A percentile compares a stretch with the other conserved stretches of the same genome.
phyloP scores from a whole-genome alignment of 2,888 invertebrate species.

The Leptopterna dolabrata region DNA sequence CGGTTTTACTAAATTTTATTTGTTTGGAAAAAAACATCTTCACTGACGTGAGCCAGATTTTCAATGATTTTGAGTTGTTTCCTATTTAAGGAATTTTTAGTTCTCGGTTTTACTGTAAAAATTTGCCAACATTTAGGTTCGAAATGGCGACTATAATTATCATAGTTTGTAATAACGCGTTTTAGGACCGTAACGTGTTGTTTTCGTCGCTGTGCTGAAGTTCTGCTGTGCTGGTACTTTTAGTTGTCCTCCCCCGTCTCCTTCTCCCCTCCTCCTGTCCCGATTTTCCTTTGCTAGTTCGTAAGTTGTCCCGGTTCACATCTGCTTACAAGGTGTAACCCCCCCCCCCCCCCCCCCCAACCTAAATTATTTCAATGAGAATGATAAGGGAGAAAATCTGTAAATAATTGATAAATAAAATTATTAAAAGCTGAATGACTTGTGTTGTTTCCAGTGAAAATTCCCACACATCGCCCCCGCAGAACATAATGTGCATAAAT shows the following conservation, averaged over 20 bases:
- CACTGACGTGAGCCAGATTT: background rate
- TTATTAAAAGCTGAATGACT: conserved; percentile 24
- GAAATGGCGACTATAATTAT: background rate
- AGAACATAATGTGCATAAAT: too few relatives aligned
- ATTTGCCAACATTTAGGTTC: background rate
- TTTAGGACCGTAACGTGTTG: background rate
- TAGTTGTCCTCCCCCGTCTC: conserved; percentile 32
- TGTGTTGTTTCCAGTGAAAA: background rate
- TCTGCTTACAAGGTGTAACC: background rate
- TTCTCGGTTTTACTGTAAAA: background rate
- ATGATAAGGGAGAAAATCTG: conserved; percentile 43
- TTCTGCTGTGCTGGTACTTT: conserved; percentile 46
- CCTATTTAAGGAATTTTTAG: background rate
- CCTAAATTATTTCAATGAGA: conserved; percentile 48
- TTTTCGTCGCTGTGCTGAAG: conserved; percentile 19
- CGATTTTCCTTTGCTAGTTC: background rate
- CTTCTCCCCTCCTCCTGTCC: background rate
- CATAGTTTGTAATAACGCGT: background rate
- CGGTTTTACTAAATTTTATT: background rate
- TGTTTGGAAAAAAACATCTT: background rate
- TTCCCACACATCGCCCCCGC: too few relatives aligned
- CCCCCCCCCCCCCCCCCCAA: background rate
- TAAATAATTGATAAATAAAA: conserved; percentile 49
- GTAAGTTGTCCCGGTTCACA: background rate
- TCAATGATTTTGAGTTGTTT: background rate